A percentile compares a stretch with the other conserved stretches of the same genome.
Evolutionary conservation across 2,888 invertebrate species (phyloP).

Genomic region (Pseudococcus viburni): DNA sequence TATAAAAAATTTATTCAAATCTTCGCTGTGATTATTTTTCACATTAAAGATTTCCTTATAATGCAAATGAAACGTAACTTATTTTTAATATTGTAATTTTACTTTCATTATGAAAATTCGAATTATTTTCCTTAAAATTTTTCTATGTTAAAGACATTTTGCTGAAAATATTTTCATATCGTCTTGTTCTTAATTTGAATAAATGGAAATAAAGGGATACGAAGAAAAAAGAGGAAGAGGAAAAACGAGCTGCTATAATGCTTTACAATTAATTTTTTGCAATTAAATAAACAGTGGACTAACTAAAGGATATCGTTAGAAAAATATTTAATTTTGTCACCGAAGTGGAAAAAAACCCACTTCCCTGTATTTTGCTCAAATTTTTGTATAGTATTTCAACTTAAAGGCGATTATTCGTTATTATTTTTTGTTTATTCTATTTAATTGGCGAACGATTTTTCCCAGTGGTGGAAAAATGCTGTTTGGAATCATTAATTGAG

Average conservation of each 20-base stretch:
- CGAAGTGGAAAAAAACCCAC: background rate
- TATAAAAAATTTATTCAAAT: background rate
- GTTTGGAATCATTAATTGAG: background rate
- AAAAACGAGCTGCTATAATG: background rate
- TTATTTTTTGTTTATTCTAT: slow-evolving; percentile 19
- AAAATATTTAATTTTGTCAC: slow-evolving; percentile 20
- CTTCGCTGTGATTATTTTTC: background rate
- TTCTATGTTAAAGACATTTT: background rate
- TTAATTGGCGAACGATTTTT: slow-evolving; percentile 3
- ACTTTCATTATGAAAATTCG: background rate
- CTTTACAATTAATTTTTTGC: slow-evolving; percentile 31
- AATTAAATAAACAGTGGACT: slow-evolving; percentile 2
- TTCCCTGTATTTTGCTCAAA: background rate
- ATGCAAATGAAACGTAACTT: slow-evolving; percentile 3
- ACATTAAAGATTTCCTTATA: background rate
- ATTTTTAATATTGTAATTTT: background rate
- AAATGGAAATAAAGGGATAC: background rate
- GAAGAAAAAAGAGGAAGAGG: background rate
- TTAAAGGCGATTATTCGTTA: background rate
- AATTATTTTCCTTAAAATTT: background rate
- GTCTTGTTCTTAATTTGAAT: slow-evolving; percentile 5
- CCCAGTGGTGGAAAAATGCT: background rate
- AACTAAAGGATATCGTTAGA: background rate
- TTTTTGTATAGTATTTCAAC: background rate
- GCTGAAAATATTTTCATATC: background rate